These are phyloP conservation scores for Halcyon badia DNA, from an alignment of 2,797 vertebrate species.

Conservation along the genomic window DNA sequence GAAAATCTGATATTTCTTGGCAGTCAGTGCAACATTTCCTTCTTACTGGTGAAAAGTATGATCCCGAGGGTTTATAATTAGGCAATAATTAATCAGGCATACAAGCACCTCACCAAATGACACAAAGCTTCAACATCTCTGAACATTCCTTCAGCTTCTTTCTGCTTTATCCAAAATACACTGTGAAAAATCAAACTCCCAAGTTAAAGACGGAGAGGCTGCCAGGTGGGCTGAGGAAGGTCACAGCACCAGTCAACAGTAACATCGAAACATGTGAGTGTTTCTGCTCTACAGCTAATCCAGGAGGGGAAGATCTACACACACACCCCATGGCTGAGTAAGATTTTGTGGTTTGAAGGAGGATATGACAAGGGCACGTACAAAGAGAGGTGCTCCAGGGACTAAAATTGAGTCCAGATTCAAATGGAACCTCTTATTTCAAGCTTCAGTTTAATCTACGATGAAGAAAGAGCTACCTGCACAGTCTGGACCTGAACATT, in stretches of 20 bases:
- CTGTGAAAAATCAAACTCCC: neutral
- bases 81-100: slow-evolving; percentile 60
- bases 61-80: slow-evolving; percentile 56
- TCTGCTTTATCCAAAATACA: slow-evolving; percentile 47
- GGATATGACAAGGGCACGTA: neutral
- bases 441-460: neutral
- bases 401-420: neutral
- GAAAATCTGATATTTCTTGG: slow-evolving; percentile 69
- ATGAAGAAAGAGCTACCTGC: neutral
- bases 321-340: neutral
- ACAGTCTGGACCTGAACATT: neutral
- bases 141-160: slow-evolving; percentile 29
- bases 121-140: slow-evolving; percentile 36
- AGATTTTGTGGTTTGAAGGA: neutral
- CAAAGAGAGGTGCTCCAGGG: neutral
- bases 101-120: slow-evolving; percentile 50
- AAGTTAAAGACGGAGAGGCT: neutral
- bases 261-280: fast-evolving
- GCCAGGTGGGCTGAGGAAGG: slow-evolving; percentile 14
- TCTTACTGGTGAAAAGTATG: slow-evolving; percentile 44
- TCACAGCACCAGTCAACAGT: neutral
- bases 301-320: neutral
- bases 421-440: neutral
- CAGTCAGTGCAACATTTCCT: slow-evolving; percentile 6
- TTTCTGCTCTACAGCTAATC: neutral